These are phyloP conservation scores for Lymantria dispar DNA, from an alignment of 2,888 invertebrate species.

Conservation along the genomic window DNA sequence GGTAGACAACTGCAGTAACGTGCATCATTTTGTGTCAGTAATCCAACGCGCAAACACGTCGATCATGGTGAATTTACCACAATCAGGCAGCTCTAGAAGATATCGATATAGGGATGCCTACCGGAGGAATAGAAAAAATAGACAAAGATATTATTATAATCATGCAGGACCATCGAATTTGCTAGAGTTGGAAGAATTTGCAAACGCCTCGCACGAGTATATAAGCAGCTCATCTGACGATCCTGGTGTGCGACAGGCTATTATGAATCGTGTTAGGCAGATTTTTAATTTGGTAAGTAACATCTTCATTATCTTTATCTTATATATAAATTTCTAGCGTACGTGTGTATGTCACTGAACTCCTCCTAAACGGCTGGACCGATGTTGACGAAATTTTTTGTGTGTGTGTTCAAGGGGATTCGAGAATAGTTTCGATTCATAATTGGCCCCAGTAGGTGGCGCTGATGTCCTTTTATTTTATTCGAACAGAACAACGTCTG, in stretches of 20 bases:
- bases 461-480: too few relatives aligned
- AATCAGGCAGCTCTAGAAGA: conserved; percentile 9
- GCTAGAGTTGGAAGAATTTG: conserved; percentile 31
- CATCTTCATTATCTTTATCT: background rate
- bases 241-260: conserved; percentile 19
- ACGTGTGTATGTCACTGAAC: too few relatives aligned
- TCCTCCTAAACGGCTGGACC: too few relatives aligned
- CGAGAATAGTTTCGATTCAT: too few relatives aligned
- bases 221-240: conserved; percentile 11
- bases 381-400: too few relatives aligned
- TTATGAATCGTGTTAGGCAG: conserved; percentile 34
- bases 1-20: conserved; percentile 7
- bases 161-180: conserved; percentile 11
- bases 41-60: conserved; percentile 11
- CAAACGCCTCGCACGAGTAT: conserved; percentile 19
- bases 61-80: conserved; percentile 28
- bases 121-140: conserved; percentile 2
- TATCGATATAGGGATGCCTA: conserved; percentile 5
- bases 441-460: too few relatives aligned
- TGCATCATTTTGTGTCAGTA: conserved; percentile 15
- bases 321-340: too few relatives aligned
- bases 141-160: too few relatives aligned
- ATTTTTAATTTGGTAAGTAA: conserved; percentile 35
- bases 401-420: too few relatives aligned
- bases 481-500: too few relatives aligned